A percentile compares a stretch with the other conserved stretches of the same genome.
Conservation (phyloP, 2,113 vertebrate genomes). For the Sceloporus undulatus region DNA sequence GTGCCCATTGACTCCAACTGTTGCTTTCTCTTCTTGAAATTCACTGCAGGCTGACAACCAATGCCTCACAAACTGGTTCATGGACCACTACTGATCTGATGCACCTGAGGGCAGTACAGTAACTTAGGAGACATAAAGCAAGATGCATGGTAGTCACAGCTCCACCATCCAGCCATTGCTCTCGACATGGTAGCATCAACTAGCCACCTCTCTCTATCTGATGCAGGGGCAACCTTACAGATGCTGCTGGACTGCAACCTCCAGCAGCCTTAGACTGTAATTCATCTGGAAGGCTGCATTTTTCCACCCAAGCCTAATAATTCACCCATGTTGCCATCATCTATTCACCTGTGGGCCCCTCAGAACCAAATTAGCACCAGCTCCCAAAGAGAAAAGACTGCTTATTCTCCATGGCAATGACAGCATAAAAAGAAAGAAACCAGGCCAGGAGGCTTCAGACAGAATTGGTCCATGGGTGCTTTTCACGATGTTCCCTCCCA, state of each 20-base stretch:
- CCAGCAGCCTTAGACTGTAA: too few relatives aligned
- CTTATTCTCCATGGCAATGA: neutral
- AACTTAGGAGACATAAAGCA: neutral
- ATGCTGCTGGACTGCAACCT: too few relatives aligned
- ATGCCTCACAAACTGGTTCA: too few relatives aligned
- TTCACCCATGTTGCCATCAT: neutral
- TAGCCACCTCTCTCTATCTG: neutral
- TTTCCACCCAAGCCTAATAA: neutral
- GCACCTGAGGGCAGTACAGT: neutral
- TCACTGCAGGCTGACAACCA: too few relatives aligned
- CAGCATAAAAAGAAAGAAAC: neutral
- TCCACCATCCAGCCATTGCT: neutral
- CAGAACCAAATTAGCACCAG: neutral
- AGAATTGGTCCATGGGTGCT: neutral
- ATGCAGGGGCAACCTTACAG: neutral
- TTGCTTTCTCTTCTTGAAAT: too few relatives aligned
- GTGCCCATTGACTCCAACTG: too few relatives aligned
- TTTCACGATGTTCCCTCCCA: neutral
- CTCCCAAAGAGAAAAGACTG: neutral
- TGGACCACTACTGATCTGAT: too few relatives aligned
- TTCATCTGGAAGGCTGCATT: too few relatives aligned
- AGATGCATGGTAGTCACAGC: neutral
- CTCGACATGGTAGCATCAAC: neutral
- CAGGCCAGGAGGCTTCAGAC: neutral
- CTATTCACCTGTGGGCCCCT: neutral